Base-by-base conservation (phyloP, 2,888 invertebrate species). In the Sminthurinus aureus region DNA sequence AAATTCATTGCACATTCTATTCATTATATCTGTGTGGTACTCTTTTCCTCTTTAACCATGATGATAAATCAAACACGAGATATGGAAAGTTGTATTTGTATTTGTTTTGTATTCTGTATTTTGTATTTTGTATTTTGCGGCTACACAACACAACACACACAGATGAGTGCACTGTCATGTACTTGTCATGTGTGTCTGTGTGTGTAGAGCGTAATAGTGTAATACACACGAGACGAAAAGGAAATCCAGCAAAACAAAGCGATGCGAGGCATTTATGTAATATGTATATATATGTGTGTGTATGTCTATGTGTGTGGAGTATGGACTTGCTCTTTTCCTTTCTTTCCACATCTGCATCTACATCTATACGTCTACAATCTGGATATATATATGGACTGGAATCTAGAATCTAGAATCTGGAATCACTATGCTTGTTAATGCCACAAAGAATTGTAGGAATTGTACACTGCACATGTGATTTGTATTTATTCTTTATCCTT, bases 41-140 rank as follows among this genome's bases (percentile, higher is more conserved):
- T n/a, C 1, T 38, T 4, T 66, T 78, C 66, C 78, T 66, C 66
- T 78, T 78, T 78, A 66, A 66, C 71, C 78, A 64, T 52, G 78
- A 77, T 58, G 77, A 78, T 78, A 78, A 78, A 78, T 78, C 78
- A 78, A 78, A 78, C 66, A 78, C 15, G 9, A 58, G 58, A 58
- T 58, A 58, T 58, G 58, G 58, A 58, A 58, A 58, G 58, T 18
- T 13, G 13, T 15, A 18, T 58, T 58, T 58, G 58, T 18, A 6
- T 58, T 58, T 58, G 6, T 38, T 38, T 38, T 38, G 38, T 38
- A 38, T 18, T 58, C 9, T 58, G 58, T n/a, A n/a, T 18, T 58
- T 58, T 58, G 58, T 58, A 38, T 38, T 38, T 38, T 38, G 38
- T 38, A 38, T 18, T 58, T 58, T 58, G 58, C 18, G 58, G 58